Conservation (phyloP, 2,888 invertebrate species). For the Oscheius sp. region DNA sequence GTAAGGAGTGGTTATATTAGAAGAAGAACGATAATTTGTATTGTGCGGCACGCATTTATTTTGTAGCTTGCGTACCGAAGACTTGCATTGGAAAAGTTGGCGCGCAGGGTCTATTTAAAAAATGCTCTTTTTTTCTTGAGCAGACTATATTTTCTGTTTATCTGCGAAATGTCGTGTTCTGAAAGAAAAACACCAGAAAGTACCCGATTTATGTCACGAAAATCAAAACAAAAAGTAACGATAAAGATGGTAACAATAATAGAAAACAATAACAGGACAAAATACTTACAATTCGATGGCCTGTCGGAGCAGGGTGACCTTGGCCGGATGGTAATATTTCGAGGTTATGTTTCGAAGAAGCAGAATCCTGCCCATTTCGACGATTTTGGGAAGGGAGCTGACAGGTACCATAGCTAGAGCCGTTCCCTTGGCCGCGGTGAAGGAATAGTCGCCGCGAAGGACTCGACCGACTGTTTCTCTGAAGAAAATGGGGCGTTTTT, state of each 20-base stretch:
- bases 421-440: constrained; percentile 52
- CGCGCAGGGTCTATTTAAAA: too few species aligned
- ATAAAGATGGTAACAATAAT: constrained; percentile 2
- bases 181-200: too few species aligned
- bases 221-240: not conserved
- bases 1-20: too few species aligned
- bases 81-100: too few species aligned
- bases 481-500: constrained; percentile 30
- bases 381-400: constrained; percentile 37
- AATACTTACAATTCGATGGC: constrained; percentile 36
- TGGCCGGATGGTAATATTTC: constrained; percentile 63
- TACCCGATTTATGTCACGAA: not conserved
- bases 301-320: constrained; percentile 36
- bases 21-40: too few species aligned
- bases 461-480: constrained; percentile 61
- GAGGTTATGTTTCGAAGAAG: constrained; percentile 60
- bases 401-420: constrained; percentile 56
- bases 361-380: constrained; percentile 41
- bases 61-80: too few species aligned
- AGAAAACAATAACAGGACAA: not conserved
- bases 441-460: constrained; percentile 62
- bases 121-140: too few species aligned
- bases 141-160: too few species aligned
- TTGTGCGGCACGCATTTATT: too few species aligned
- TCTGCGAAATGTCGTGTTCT: too few species aligned